Evolutionary conservation across 1,140 invertebrate species (phyloP), one percentile per base, ranked within the genome.

Genomic region (Formica exsecta): DNA sequence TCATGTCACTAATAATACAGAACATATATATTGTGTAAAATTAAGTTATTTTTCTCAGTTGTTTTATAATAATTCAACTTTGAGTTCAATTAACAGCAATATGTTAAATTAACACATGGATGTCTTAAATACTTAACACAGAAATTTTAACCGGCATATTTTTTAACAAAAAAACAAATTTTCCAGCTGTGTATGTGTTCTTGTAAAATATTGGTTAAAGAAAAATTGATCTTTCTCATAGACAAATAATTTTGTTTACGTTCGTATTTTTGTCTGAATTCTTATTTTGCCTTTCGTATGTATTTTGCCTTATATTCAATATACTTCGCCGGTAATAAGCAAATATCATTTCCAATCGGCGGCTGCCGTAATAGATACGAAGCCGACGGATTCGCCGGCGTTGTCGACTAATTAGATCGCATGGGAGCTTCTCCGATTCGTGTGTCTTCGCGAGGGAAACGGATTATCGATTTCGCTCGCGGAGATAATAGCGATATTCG

Each of bases 381-480:
- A 9, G 85, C 62, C 62, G 16, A 74, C 64, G 8, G n/a, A 7
- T 44, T 25, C 22, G 22, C 77, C 70, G 74, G 19, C 51, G 65
- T 71, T 19, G 51, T 41, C 51, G 62, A 71, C 74, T 64, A 76
- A 74, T 51, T 59, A 51, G 29, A 81, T 80, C 62, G 87, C 41
- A 29, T n/a, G 68, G 64, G 6, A 57, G 44, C 44, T 25, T 3
- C 44, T 36, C 7, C n/a, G 38, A 73, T 73, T 29, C 54, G 54
- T 59, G 54, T 73, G 66, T 81, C 54, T 54, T 57, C 6, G 32
- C 68, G 57, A 70, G 36, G 41, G 44, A 7, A 44, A 64, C 83
- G 75, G 41, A 80, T 74, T 83, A 83, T 41, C 87, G 44, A 81
- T 25, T 64, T 86, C 75, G 44, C 68, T 44, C 25, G 25, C 36